Percentiles rank a stretch among this genome's conserved stretches.
phyloP scores from a whole-genome alignment of 2,113 vertebrate genomes.

The Tympanuchus pallidicinctus region DNA sequence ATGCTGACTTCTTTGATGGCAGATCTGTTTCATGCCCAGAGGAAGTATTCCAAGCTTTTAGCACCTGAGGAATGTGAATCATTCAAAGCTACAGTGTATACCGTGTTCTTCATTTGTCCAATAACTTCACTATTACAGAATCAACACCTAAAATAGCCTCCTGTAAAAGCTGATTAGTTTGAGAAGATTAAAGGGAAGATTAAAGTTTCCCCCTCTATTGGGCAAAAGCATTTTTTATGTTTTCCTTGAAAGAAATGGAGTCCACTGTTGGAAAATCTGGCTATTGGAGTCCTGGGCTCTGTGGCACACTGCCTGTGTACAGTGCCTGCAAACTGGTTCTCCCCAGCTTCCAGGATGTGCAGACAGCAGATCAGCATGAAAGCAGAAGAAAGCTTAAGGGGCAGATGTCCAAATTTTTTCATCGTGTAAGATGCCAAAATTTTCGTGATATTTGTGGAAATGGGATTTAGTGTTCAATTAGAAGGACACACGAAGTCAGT shows the following conservation, averaged over 20 bases:
- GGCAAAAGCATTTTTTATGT: background rate
- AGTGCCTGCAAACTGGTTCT: constrained; percentile 4
- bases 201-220: background rate
- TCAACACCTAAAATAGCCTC: constrained; percentile 30
- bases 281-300: background rate
- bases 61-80: constrained; percentile 60
- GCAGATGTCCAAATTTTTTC: constrained; percentile 11
- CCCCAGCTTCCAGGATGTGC: background rate
- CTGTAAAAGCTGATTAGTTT: constrained; percentile 26
- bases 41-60: constrained; percentile 64
- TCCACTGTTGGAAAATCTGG: background rate
- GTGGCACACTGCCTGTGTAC: background rate
- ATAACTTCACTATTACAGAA: constrained; percentile 58
- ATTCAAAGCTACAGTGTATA: constrained; percentile 14
- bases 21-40: constrained; percentile 53
- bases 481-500: background rate
- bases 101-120: constrained; percentile 29
- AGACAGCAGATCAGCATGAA: background rate
- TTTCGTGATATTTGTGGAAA: background rate
- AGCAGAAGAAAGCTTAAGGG: background rate
- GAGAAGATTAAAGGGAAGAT: background rate
- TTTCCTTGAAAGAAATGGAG: background rate
- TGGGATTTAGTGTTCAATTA: background rate
- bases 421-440: background rate
- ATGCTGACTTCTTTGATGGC: constrained; percentile 34